A percentile compares a stretch with the other conserved stretches of the same genome.
Conservation (phyloP, 2,113 vertebrate genomes). For the Phoenicopterus ruber region DNA sequence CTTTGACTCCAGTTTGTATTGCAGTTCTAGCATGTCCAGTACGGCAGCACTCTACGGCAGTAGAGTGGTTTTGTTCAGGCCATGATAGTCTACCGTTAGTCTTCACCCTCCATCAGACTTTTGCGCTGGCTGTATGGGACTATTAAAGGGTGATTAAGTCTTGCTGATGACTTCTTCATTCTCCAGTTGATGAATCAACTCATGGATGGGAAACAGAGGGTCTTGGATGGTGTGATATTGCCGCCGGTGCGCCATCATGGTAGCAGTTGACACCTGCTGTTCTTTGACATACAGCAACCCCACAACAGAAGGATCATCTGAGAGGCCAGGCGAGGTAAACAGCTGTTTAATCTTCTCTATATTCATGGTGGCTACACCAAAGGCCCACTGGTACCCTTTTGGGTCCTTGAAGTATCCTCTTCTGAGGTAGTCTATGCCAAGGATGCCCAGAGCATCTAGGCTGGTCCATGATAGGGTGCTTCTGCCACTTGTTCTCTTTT, state of each 20-base stretch:
- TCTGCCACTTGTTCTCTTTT: neutral
- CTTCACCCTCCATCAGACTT: neutral
- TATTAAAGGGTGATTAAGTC: neutral
- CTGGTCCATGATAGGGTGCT: neutral
- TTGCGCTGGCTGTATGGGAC: neutral
- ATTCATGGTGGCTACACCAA: neutral
- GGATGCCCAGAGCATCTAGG: neutral
- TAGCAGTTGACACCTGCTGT: neutral
- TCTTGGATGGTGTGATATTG: neutral
- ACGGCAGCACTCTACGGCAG: neutral
- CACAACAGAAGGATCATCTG: neutral
- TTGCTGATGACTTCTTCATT: neutral
- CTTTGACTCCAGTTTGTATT: neutral
- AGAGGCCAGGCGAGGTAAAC: neutral
- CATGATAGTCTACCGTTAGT: neutral
- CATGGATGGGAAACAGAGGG: neutral
- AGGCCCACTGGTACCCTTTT: neutral
- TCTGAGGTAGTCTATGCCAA: neutral
- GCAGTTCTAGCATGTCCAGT: fast-evolving
- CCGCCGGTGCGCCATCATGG: neutral
- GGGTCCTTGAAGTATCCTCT: neutral
- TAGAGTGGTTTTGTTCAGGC: neutral
- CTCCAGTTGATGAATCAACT: neutral
- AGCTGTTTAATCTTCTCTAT: neutral
- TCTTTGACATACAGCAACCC: neutral